A percentile compares a stretch with the other conserved stretches of the same genome.
Evolutionary conservation across 2,113 vertebrate species (phyloP).

Genomic region (Zapus hudsonius): DNA sequence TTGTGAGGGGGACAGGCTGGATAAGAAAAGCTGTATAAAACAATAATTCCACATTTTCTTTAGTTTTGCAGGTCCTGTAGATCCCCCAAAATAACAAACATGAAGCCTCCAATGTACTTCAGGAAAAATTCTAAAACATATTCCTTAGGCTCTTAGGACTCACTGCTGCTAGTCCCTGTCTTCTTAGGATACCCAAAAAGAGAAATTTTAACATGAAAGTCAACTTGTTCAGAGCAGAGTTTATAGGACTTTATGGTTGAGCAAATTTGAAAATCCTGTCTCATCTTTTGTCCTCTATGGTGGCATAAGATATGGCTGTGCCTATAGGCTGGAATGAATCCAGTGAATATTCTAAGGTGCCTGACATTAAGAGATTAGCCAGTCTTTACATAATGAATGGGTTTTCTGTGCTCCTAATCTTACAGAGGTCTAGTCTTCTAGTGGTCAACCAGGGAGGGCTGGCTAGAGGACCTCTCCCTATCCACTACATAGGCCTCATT

Average conservation of each 20-base stretch:
- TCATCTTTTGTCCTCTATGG: slow-evolving; percentile 15
- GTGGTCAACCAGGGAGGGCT: neutral
- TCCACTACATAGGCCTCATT: neutral
- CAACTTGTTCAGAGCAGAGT: neutral
- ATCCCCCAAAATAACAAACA: slow-evolving; percentile 6
- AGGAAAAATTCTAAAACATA: neutral
- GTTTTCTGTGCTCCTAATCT: neutral
- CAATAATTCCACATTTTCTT: neutral
- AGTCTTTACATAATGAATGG: neutral
- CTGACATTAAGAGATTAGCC: neutral
- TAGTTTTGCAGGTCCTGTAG: neutral
- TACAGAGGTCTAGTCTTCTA: neutral
- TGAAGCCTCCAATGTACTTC: slow-evolving; percentile 38
- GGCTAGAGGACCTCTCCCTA: neutral
- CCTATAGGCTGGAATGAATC: neutral
- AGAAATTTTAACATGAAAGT: neutral
- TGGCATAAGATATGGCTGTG: neutral
- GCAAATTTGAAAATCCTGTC: slow-evolving; percentile 25
- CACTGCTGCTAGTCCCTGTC: neutral
- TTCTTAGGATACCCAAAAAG: slow-evolving; percentile 2
- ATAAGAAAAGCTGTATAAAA: neutral
- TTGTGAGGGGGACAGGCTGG: neutral
- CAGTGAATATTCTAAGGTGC: slow-evolving; percentile 9
- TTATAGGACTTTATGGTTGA: neutral
- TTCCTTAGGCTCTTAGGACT: slow-evolving; percentile 41